Evolutionary conservation across 53 echinoderm and acorn worm genomes (phyloP).

Genomic region (Echinometra lucunter): DNA sequence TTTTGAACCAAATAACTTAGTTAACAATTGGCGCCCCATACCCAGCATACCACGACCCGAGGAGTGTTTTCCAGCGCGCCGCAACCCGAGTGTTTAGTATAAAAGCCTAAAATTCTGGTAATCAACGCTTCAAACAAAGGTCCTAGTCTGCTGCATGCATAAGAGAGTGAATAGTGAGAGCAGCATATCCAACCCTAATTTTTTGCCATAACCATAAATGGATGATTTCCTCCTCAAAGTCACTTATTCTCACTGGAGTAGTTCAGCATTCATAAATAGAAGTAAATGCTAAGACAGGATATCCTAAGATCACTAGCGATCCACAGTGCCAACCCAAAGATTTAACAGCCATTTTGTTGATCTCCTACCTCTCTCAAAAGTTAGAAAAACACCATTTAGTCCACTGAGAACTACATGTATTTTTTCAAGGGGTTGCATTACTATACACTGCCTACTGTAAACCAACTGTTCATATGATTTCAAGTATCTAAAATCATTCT

Average conservation of each 20-base stretch:
- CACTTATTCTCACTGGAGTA: neutral
- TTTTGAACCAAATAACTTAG: no score
- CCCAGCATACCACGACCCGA: no score
- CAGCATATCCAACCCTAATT: neutral
- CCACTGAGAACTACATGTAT: neutral
- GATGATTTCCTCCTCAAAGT: neutral
- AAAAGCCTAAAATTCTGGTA: no score
- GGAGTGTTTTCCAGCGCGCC: no score
- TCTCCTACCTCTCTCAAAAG: neutral
- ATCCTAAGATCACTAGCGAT: neutral
- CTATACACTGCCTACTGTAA: neutral
- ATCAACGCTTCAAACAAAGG: no score
- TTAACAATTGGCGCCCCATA: no score
- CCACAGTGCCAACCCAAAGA: neutral
- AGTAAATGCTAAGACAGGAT: conserved; percentile 42
- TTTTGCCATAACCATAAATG: neutral
- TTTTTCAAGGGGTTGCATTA: neutral
- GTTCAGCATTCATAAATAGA: neutral
- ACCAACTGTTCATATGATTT: neutral
- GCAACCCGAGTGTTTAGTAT: no score
- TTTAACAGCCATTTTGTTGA: conserved; percentile 3
- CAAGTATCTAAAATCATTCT: neutral
- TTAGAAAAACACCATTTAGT: neutral
- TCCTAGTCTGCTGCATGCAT: neutral
- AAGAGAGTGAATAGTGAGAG: neutral